Evolutionary conservation across 2,888 invertebrate species (phyloP).

Genomic region (Ochropacha duplaris): DNA sequence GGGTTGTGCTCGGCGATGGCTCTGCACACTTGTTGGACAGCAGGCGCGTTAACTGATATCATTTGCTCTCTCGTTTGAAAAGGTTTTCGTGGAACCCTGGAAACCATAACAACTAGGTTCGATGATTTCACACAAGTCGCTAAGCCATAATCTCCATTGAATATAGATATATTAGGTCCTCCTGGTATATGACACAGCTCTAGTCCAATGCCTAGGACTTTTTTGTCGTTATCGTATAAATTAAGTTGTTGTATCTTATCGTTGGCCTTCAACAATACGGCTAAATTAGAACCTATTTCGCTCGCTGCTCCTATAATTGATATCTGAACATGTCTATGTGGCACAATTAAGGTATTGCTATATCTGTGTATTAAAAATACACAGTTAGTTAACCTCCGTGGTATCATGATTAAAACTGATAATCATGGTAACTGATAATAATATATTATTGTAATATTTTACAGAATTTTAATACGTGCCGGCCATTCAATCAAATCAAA

Average conservation of each 20-base stretch:
- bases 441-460: constrained; percentile 17
- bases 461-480: constrained; percentile 13
- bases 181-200: constrained; percentile 53
- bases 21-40: constrained; percentile 47
- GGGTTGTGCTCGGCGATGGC: constrained; percentile 51
- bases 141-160: constrained; percentile 36
- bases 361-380: constrained; percentile 12
- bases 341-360: constrained; percentile 11
- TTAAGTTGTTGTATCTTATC: constrained; percentile 46
- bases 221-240: constrained; percentile 54
- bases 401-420: constrained; percentile 22
- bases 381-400: constrained; percentile 11
- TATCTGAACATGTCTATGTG: constrained; percentile 47
- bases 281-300: constrained; percentile 54
- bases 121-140: constrained; percentile 42
- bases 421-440: too few relatives aligned
- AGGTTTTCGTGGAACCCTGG: constrained; percentile 42
- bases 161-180: constrained; percentile 42
- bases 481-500: too few relatives aligned
- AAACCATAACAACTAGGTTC: constrained; percentile 51
- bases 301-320: constrained; percentile 58
- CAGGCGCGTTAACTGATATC: constrained; percentile 51
- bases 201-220: constrained; percentile 44
- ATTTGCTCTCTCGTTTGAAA: constrained; percentile 48
- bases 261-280: constrained; percentile 55